Base-by-base conservation (phyloP, 2,797 vertebrate species). In the Furcifer pardalis region DNA sequence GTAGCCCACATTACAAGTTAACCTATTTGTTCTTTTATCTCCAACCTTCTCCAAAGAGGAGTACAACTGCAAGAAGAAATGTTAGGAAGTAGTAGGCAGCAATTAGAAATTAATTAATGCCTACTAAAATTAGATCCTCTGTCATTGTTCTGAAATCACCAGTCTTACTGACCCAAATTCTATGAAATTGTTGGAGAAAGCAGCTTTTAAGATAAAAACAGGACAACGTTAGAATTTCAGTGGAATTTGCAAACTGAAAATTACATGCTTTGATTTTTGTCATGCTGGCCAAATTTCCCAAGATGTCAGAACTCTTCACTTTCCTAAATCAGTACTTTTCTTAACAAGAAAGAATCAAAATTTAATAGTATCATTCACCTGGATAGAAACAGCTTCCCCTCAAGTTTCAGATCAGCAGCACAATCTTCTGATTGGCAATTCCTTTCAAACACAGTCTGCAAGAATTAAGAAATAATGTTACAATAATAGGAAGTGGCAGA, bases 401-500 rank as follows among this genome's bases (percentile, higher is more conserved):
- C 97, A 85, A 99, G 97, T 89, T 96, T 96, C 90, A 99, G 94
- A 94, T 99, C 98, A 0, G 98, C 97, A 1, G 98, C 98, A 27
- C 99, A 99, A 93, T 99, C 99, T 42, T 99, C 98, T 0, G 98
- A 99, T 49, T 95, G 96, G 94, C 99, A 99, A 89, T 99, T 99
- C 94, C 99, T 98, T 95, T 99, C 99, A 94, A 99, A 99, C 94
- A 97, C 96, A 5, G 99, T 99, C 99, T 99, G 96, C 25, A 21
- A 91, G 86, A 93, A 89, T 83, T 32, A 81, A 59, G 72, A 90
- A 62, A 87, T 9, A n/a, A 60, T 84, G 88, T 84, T 52, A 56
- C 84, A n/a, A 40, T 59, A 81, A 23, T 73, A 84, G 32, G 12
- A 71, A 85, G 86, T 74, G 0, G 35, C 23, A 42, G 78, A 56